Conservation (phyloP, 2,113 vertebrate genomes). For the Boulengeromyrus knoepffleri region DNA sequence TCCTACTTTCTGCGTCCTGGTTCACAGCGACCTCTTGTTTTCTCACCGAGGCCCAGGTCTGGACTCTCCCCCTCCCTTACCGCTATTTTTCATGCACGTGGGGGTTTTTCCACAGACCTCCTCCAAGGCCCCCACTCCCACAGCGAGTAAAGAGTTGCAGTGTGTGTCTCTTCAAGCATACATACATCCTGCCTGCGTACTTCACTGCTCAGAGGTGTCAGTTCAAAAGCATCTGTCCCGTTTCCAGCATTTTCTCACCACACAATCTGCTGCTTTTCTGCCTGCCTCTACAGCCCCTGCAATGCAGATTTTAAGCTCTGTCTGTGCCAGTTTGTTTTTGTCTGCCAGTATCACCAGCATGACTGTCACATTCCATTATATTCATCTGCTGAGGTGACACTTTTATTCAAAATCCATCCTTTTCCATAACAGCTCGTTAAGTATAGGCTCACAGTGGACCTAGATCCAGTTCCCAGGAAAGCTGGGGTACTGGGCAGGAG, state of each 20-base stretch:
- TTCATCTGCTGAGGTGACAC: neutral
- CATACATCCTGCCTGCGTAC: neutral
- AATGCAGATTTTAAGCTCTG: neutral
- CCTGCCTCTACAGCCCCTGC: neutral
- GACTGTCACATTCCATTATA: neutral
- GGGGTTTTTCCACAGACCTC: neutral
- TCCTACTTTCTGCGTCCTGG: neutral
- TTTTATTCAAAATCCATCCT: neutral
- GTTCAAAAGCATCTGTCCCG: neutral
- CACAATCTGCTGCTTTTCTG: neutral
- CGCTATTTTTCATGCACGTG: neutral
- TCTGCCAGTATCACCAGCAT: neutral
- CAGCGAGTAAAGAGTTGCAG: neutral
- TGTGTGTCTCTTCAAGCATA: neutral
- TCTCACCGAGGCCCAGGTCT: neutral
- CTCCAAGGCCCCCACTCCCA: neutral
- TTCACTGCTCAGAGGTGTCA: neutral
- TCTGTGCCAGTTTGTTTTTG: neutral
- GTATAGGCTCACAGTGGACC: neutral
- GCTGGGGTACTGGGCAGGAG: neutral
- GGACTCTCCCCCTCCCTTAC: neutral
- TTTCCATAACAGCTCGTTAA: neutral
- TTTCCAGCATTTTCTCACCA: neutral
- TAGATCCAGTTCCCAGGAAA: neutral
- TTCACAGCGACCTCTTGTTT: neutral